Base-by-base conservation (phyloP, 2,888 invertebrate species). In the Meandrusa payeni region DNA sequence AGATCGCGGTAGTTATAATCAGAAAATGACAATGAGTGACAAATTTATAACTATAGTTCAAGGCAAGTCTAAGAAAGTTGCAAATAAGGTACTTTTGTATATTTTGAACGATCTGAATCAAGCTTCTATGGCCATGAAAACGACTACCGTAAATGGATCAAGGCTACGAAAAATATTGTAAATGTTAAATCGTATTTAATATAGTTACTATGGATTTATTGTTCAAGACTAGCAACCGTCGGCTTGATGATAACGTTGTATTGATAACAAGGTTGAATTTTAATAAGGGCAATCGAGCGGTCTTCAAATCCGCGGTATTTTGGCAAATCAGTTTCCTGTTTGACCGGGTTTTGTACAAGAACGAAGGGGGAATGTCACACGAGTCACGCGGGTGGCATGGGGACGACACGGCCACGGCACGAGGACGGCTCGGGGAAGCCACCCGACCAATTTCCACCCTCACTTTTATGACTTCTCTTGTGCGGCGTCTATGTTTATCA, bases 331-430 rank as follows among this genome's bases (percentile, higher is more conserved):
- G 15, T 43, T 34, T 32, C 37, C 31, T 41, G 32, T n/a, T 27
- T n/a, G 9, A 26, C 17, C 3, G 23, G 17, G 37, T 10, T 34
- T 24, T 7, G 2, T 10, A 11, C 13, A 10, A 11, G 24, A 20
- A 6, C 20, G 7, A 5, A 13, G 15, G 39, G 27, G 45, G 48
- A 29, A 39, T 22, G 42, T 46, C 61, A 59, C 54, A 58, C 53
- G 53, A 51, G 10, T 45, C 59, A 57, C 55, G 55, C 46, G 44
- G 42, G 11, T n/a, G 17, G 41, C 48, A 51, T 51, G 48, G 41
- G 46, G 33, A 29, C 41, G 40, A 19, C 50, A 9, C 52, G 51
- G 41, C 42, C 36, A n/a, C 11, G 10, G 36, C 50, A 48, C 50
- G 50, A 41, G 46, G 28, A 12, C 19, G 32, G 19, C 51, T 9